Evolutionary conservation across 2,888 invertebrate species (phyloP).

Genomic region (Sycophila texana): DNA sequence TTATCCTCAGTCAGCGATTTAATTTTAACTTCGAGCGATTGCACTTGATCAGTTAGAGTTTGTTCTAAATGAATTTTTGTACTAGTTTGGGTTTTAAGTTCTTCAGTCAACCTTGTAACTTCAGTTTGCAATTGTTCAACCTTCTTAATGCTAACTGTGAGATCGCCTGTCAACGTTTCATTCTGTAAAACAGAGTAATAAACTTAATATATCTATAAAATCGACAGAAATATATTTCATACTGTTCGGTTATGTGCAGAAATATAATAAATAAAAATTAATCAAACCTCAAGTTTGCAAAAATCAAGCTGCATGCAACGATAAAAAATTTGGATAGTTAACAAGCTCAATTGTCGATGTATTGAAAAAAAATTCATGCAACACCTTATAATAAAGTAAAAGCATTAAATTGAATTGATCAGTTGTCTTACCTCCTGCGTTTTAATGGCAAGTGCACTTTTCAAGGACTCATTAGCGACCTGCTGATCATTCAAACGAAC

Average conservation of each 20-base stretch:
- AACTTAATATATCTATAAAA: conserved; percentile 8
- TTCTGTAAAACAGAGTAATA: conserved; percentile 66
- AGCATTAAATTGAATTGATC: background rate
- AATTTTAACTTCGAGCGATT: conserved; percentile 78
- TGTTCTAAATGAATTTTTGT: conserved; percentile 78
- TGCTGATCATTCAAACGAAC: conserved; percentile 82
- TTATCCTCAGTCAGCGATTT: conserved; percentile 70
- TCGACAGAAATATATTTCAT: conserved; percentile 11
- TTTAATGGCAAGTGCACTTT: conserved; percentile 72
- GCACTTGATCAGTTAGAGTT: conserved; percentile 77
- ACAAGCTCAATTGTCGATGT: conserved; percentile 16
- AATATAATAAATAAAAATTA: conserved; percentile 27
- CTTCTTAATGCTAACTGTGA: conserved; percentile 71
- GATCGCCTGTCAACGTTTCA: conserved; percentile 74
- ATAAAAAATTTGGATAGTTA: conserved; percentile 44
- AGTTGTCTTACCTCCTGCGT: conserved; percentile 73
- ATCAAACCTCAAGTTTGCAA: conserved; percentile 68
- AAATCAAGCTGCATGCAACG: conserved; percentile 66
- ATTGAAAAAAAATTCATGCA: conserved; percentile 40
- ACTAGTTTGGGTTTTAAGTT: conserved; percentile 73
- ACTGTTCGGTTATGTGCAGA: background rate
- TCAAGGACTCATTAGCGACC: conserved; percentile 76
- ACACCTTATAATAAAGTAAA: background rate
- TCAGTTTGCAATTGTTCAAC: conserved; percentile 73
- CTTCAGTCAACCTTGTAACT: conserved; percentile 63